Conservation (phyloP, 2,888 invertebrate species). For the Hesperia comma region DNA sequence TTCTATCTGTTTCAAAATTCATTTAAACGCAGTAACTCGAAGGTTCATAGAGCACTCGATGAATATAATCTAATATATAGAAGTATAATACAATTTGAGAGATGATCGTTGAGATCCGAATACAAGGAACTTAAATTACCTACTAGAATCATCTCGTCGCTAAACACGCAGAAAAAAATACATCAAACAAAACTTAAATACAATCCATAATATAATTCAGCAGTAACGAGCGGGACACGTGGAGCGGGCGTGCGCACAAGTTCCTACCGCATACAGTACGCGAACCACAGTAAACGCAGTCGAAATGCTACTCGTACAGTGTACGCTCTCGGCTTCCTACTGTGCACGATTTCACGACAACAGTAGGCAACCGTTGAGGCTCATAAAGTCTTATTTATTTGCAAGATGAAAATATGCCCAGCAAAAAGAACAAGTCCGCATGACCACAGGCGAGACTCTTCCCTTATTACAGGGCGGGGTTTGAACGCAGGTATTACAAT, state of each 20-base stretch:
- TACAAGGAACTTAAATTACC: conserved; percentile 64
- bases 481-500: too few species aligned
- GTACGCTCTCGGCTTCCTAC: too few species aligned
- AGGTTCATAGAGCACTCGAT: conserved; percentile 43
- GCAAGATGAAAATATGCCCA: too few species aligned
- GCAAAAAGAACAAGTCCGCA: too few species aligned
- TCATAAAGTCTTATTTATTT: too few species aligned
- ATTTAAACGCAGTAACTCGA: conserved; percentile 17
- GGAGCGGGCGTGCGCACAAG: background rate
- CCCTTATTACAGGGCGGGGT: too few species aligned
- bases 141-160: conserved; percentile 23
- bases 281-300: too few species aligned
- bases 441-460: too few species aligned
- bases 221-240: background rate
- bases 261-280: too few species aligned
- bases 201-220: conserved; percentile 34
- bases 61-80: conserved; percentile 48
- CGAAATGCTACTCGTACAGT: too few species aligned
- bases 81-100: conserved; percentile 62
- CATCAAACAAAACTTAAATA: conserved; percentile 46
- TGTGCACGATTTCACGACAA: too few species aligned
- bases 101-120: conserved; percentile 73
- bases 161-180: conserved; percentile 41
- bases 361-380: too few species aligned
- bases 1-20: background rate